Percentiles rank a stretch among this genome's conserved stretches.
Evolutionary conservation across 1,140 invertebrate species (phyloP).

Genomic region (Aphidius gifuensis): DNA sequence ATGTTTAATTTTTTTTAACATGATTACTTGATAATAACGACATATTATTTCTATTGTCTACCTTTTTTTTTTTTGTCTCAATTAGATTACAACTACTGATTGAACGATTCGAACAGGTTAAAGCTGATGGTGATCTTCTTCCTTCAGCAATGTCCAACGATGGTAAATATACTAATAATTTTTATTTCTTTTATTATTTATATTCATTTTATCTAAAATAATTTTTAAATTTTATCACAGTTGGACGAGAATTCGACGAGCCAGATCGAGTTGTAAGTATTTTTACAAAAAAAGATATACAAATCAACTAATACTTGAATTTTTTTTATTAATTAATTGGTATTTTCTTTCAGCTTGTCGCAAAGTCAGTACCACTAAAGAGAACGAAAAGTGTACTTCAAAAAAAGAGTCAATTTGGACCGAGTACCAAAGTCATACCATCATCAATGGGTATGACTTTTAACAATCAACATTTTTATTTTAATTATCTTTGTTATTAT

Average conservation of each 20-base stretch:
- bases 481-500: conserved; percentile 6
- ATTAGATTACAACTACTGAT: conserved; percentile 65
- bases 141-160: conserved; percentile 64
- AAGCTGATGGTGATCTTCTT: conserved; percentile 73
- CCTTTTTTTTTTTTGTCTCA: not conserved
- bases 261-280: conserved; percentile 47
- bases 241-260: conserved; percentile 46
- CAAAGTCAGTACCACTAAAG: conserved; percentile 48
- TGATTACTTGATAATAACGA: no score
- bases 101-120: conserved; percentile 84
- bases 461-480: not conserved
- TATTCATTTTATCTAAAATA: conserved; percentile 9
- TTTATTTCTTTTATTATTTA: conserved; percentile 14
- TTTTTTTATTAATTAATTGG: conserved; percentile 6
- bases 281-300: conserved; percentile 9
- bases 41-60: not conserved
- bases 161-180: conserved; percentile 38
- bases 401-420: conserved; percentile 49
- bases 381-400: conserved; percentile 35
- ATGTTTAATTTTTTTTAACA: conserved; percentile 34
- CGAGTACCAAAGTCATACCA: conserved; percentile 36
- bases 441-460: conserved; percentile 35
- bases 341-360: conserved; percentile 10
- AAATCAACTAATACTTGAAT: conserved; percentile 6
- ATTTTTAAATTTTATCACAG: conserved; percentile 36